Evolutionary conservation across 2,888 invertebrate species (phyloP).

Genomic region (Petrolisthes manimaculis): DNA sequence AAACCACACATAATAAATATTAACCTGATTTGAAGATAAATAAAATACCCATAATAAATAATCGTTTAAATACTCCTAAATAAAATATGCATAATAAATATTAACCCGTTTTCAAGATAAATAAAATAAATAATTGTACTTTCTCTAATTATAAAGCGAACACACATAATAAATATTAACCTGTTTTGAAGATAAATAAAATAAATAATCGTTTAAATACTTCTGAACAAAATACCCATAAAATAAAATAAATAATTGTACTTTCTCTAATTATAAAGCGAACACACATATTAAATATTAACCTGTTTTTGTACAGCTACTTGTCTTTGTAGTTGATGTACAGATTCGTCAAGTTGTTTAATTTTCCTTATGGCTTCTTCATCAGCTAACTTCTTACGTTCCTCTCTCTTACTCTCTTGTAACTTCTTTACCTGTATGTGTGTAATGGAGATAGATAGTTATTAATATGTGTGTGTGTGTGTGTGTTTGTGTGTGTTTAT

Average conservation of each 20-base stretch:
- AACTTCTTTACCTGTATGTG: slow-evolving; percentile 78
- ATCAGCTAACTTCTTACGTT: slow-evolving; percentile 89
- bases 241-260: not conserved
- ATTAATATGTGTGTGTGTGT: not conserved
- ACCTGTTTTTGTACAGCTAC: slow-evolving; percentile 81
- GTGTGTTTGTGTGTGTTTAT: not conserved
- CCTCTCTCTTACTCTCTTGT: slow-evolving; percentile 91
- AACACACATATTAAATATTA: no score
- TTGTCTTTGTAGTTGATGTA: slow-evolving; percentile 91
- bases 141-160: no score
- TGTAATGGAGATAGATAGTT: no score
- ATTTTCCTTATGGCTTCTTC: slow-evolving; percentile 95
- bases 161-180: no score
- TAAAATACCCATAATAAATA: no score
- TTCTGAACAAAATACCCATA: not conserved
- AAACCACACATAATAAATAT: no score
- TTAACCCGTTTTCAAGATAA: no score
- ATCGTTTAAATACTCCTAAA: no score
- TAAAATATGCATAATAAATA: not conserved
- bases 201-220: not conserved
- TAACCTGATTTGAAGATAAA: not conserved
- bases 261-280: no score
- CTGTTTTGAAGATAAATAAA: slow-evolving; percentile 74
- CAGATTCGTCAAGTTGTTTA: slow-evolving; percentile 92
- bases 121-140: not conserved